Conservation (phyloP, 2,113 vertebrate species). For the Chionodraco myersi region DNA sequence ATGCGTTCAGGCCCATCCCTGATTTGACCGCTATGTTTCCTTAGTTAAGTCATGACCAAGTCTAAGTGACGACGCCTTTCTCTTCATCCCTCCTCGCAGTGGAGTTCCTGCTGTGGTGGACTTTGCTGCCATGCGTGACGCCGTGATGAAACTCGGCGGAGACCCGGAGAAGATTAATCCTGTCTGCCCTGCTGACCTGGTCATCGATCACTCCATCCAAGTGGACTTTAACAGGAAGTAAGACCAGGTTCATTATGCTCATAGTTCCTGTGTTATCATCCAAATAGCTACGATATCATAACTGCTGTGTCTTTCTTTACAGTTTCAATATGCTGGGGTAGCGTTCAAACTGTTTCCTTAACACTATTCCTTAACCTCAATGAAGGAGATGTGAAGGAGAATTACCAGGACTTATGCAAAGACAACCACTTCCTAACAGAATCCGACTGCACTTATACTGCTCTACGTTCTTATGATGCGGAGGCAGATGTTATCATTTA, state of each 20-base stretch:
- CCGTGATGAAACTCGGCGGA: constrained; percentile 91
- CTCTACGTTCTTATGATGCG: too few species aligned
- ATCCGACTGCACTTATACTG: too few species aligned
- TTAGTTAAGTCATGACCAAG: neutral
- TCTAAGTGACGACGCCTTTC: neutral
- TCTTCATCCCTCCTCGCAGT: constrained; percentile 73
- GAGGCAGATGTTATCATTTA: too few species aligned
- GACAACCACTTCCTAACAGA: too few species aligned
- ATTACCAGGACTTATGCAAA: too few species aligned
- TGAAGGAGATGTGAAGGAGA: too few species aligned
- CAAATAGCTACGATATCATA: neutral
- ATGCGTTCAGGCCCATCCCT: neutral
- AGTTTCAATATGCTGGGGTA: too few species aligned
- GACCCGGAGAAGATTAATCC: constrained; percentile 97
- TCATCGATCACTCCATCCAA: constrained; percentile 99
- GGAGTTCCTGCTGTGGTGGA: constrained; percentile 97
- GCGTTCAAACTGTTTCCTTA: neutral
- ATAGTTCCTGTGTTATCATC: neutral
- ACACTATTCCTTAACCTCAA: neutral
- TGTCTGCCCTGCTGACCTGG: constrained; percentile 94
- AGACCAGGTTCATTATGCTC: constrained; percentile 45
- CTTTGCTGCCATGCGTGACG: constrained; percentile 98
- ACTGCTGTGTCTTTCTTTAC: too few species aligned
- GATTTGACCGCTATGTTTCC: neutral
- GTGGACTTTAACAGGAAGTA: constrained; percentile 97